phyloP scores from a whole-genome alignment of 2,888 invertebrate species.

The Caenorhabditis macrosperma region DNA sequence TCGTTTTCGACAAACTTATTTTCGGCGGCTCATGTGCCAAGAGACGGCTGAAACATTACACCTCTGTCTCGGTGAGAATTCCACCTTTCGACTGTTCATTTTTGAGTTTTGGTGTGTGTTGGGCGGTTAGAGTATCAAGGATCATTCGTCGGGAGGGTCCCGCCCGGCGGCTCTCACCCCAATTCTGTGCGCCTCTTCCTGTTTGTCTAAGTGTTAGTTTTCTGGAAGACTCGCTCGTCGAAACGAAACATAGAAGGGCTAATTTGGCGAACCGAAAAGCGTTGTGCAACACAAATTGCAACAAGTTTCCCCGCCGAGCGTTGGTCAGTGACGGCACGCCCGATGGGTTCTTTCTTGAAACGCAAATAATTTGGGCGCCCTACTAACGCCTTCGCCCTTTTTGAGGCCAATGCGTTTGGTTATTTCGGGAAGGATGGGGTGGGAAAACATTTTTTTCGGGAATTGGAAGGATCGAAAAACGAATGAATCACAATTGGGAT shows the following conservation, averaged over 20 bases:
- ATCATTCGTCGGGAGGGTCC: slow-evolving; percentile 29
- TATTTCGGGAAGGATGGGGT: slow-evolving; percentile 25
- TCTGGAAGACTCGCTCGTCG: slow-evolving; percentile 6
- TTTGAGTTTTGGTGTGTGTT: slow-evolving; percentile 10
- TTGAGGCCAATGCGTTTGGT: not conserved
- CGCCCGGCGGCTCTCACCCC: not conserved
- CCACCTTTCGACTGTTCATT: not conserved
- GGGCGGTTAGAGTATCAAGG: slow-evolving; percentile 30
- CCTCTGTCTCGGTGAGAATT: slow-evolving; percentile 3
- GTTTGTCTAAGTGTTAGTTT: slow-evolving; percentile 36
- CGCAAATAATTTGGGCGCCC: slow-evolving; percentile 42
- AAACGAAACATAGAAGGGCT: slow-evolving; percentile 43
- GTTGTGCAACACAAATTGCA: slow-evolving; percentile 41
- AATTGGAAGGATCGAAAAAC: not conserved
- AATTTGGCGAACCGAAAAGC: slow-evolving; percentile 43
- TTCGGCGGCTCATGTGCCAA: not conserved
- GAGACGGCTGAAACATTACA: slow-evolving; percentile 10
- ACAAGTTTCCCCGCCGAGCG: slow-evolving; percentile 29
- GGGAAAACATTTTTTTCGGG: not conserved
- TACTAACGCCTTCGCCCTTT: slow-evolving; percentile 33
- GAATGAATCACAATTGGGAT: not conserved
- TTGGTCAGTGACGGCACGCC: slow-evolving; percentile 32
- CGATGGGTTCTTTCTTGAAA: slow-evolving; percentile 43
- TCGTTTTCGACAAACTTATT: not conserved
- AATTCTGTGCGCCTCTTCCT: slow-evolving; percentile 24